Evolutionary conservation across 2,113 vertebrate genomes (phyloP), one percentile per base, ranked within the genome.

Genomic region (Megaceryle maxima): DNA sequence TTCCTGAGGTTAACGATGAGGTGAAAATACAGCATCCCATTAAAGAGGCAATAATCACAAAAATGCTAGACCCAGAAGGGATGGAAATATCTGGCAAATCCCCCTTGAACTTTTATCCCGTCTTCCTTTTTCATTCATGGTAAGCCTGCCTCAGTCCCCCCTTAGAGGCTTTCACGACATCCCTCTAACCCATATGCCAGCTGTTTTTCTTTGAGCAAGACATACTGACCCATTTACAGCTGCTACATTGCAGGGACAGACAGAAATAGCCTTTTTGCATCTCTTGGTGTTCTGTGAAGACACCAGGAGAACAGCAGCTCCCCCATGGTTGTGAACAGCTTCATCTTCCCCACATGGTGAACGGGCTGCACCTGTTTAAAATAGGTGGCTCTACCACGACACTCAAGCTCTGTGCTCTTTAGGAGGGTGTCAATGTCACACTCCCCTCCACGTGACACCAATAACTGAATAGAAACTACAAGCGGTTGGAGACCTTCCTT

Each of bases 61-160:
- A 93, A 89, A 86, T 59, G 39, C 50, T 69, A 74, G 85, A 82
- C 56, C 88, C 81, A 83, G 76, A 73, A 91, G 81, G 66, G 76
- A 82, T 69, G 75, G 88, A 94, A 94, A 88, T 83, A 74, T 82
- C 60, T 75, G 73, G 66, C 44, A 90, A 90, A 87, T 87, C 56
- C 50, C 62, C 44, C 44, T 29, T 64, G 66, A 95, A 74, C 66
- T 83, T 95, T 83, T 41, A 90, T 83, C 66, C 72, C 8, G 25
- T 39, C 56, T 83, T 89, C 35, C 50, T 22, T 55, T 69, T 59
- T 37, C 8, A 33, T 46, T 68, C 22, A 1, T 13, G n/a, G 66
- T 22, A 43, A 85, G 81, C 33, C 70, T 35, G 84, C 41, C 44
- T 69, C 44, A 22, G 11, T 70, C 55, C 29, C 17, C 44, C 33